Evolutionary conservation across 92 coral and sea anemone genomes (phyloP).

Genomic region (Bergia sp.): DNA sequence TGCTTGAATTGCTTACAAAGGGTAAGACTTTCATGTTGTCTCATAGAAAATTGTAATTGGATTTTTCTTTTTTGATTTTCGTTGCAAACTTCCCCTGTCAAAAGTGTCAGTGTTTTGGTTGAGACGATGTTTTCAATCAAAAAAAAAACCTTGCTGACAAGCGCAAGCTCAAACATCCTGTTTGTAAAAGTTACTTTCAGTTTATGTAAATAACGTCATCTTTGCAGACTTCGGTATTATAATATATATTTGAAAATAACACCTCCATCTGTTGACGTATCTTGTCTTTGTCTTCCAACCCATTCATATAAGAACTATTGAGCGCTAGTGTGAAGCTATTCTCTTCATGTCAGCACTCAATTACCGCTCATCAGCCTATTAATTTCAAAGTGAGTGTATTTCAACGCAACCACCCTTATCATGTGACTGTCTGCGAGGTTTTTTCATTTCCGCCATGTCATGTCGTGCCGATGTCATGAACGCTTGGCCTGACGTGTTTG

Average conservation of each 20-base stretch:
- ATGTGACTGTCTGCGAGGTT: not conserved
- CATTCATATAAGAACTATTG: slow-evolving; percentile 19
- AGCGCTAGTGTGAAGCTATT: not conserved
- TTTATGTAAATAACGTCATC: slow-evolving; percentile 38
- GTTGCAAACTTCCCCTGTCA: slow-evolving; percentile 8
- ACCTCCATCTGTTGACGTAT: slow-evolving; percentile 1
- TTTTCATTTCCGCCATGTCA: not conserved
- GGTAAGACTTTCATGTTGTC: slow-evolving; percentile 54
- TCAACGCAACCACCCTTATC: slow-evolving; percentile 5
- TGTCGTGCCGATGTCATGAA: not conserved
- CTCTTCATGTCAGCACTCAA: not conserved
- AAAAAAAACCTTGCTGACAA: not conserved
- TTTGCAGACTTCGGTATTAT: not conserved
- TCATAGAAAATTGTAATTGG: slow-evolving; percentile 54
- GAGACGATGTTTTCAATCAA: not conserved
- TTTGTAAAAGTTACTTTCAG: slow-evolving; percentile 31
- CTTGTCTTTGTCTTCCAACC: slow-evolving; percentile 6
- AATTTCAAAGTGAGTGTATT: not conserved
- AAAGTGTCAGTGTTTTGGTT: not conserved
- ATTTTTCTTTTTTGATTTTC: slow-evolving; percentile 41
- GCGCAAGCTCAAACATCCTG: not conserved
- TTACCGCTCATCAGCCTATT: slow-evolving; percentile 4
- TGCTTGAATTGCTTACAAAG: slow-evolving; percentile 51
- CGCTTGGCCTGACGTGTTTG: not conserved
- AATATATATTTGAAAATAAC: slow-evolving; percentile 14